phyloP scores from a whole-genome alignment of 2,888 invertebrate species.

The Eulithis prunata region DNA sequence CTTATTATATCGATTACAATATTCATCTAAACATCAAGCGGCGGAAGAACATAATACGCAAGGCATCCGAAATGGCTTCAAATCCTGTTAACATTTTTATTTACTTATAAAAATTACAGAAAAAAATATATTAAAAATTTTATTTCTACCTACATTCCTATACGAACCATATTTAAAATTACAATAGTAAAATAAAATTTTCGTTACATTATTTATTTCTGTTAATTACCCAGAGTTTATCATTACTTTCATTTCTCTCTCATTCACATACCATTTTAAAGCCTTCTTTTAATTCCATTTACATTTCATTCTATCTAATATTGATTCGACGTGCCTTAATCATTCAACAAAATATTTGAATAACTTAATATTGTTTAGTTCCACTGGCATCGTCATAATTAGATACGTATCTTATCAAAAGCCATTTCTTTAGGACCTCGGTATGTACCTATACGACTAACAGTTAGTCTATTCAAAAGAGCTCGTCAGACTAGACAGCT shows the following conservation, averaged over 20 bases:
- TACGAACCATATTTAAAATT: slow-evolving; percentile 56
- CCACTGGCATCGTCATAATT: slow-evolving; percentile 11
- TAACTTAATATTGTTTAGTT: not conserved
- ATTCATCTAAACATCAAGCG: slow-evolving; percentile 38
- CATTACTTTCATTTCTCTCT: slow-evolving; percentile 41
- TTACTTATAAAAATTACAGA: no score
- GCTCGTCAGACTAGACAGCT: not conserved
- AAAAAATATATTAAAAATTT: slow-evolving; percentile 42
- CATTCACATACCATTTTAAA: slow-evolving; percentile 42
- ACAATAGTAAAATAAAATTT: slow-evolving; percentile 62
- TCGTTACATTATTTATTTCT: slow-evolving; percentile 45
- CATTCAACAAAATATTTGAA: slow-evolving; percentile 18
- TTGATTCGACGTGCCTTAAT: slow-evolving; percentile 17
- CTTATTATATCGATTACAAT: slow-evolving; percentile 23
- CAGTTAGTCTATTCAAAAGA: not conserved
- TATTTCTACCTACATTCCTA: slow-evolving; percentile 72
- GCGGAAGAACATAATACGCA: slow-evolving; percentile 33
- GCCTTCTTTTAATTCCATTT: slow-evolving; percentile 40
- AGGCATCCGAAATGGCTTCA: slow-evolving; percentile 44
- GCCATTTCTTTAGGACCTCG: slow-evolving; percentile 36
- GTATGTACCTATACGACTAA: not conserved
- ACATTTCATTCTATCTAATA: slow-evolving; percentile 43
- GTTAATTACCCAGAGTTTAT: slow-evolving; percentile 47
- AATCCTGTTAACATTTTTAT: slow-evolving; percentile 40
- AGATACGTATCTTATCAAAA: slow-evolving; percentile 22